Conservation (phyloP, 92 coral and sea anemone genomes). For the Epizoanthus rinbou region DNA sequence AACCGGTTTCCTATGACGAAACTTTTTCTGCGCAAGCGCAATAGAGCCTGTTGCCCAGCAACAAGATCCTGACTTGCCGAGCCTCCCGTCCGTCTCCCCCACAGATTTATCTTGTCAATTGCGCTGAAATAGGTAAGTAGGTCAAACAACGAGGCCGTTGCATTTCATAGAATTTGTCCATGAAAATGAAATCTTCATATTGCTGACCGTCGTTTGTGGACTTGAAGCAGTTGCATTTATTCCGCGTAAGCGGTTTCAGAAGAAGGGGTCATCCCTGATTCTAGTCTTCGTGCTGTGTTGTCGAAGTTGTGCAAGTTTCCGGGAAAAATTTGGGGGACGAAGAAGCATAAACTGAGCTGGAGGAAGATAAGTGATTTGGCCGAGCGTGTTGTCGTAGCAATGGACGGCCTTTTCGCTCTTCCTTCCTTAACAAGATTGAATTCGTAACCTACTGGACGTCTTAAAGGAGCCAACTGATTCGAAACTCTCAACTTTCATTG, state of each 20-base stretch:
- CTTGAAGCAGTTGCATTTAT: constrained; percentile 13
- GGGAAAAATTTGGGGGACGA: constrained; percentile 18
- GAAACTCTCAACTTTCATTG: constrained; percentile 34
- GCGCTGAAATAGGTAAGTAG: constrained; percentile 28
- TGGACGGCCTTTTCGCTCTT: constrained; percentile 87
- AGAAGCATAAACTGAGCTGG: constrained; percentile 11
- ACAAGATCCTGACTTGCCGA: constrained; percentile 34
- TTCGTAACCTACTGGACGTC: constrained; percentile 27
- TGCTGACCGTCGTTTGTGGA: constrained; percentile 27
- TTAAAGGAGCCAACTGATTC: constrained; percentile 5
- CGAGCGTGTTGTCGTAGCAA: constrained; percentile 84
- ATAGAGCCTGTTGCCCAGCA: constrained; percentile 22
- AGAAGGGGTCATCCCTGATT: constrained; percentile 44
- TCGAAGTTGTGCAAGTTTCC: constrained; percentile 1
- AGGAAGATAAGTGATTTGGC: constrained; percentile 71
- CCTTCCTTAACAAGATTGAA: constrained; percentile 25
- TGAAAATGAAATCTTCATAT: constrained; percentile 4
- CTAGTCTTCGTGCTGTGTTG: not conserved
- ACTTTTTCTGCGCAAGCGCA: constrained; percentile 18
- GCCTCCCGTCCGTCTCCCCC: constrained; percentile 71
- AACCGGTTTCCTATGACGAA: constrained; percentile 26
- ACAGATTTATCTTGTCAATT: constrained; percentile 52
- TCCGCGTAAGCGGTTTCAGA: constrained; percentile 28
- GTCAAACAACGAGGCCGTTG: constrained; percentile 40
- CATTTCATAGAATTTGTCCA: not conserved